phyloP scores from a whole-genome alignment of 2,888 invertebrate genomes.

The Thelaira solivaga region DNA sequence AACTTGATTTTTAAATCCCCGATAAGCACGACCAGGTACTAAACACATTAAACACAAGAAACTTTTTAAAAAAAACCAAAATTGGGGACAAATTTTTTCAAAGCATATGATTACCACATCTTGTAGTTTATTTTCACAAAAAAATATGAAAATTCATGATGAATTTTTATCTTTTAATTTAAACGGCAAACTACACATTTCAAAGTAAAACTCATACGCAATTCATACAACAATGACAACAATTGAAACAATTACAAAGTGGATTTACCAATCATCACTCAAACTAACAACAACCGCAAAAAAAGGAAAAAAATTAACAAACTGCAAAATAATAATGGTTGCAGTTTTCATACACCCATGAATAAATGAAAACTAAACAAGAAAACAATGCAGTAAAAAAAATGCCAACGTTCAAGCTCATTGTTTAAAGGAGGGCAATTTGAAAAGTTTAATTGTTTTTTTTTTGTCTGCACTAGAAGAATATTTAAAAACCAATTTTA shows the following conservation, averaged over 20 bases:
- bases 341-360: constrained; percentile 13
- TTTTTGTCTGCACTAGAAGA: background rate
- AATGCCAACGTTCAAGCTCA: constrained; percentile 51
- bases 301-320: constrained; percentile 35
- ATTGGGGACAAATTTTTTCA: constrained; percentile 35
- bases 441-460: background rate
- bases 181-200: background rate
- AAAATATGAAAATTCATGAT: constrained; percentile 39
- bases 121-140: background rate
- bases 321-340: constrained; percentile 13
- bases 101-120: constrained; percentile 21
- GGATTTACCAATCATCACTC: constrained; percentile 44
- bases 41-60: background rate
- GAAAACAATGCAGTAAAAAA: background rate
- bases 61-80: background rate
- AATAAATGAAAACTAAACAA: constrained; percentile 5
- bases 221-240: background rate
- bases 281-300: constrained; percentile 34
- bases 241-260: constrained; percentile 23
- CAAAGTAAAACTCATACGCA: constrained; percentile 39
- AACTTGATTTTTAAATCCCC: constrained; percentile 38
- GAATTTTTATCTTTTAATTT: constrained; percentile 14
- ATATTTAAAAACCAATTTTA: no score
- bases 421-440: constrained; percentile 24
- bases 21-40: constrained; percentile 56